These are phyloP conservation scores for Chydorus sphaericus DNA, from an alignment of 2,888 invertebrate species.

Conservation along the genomic window DNA sequence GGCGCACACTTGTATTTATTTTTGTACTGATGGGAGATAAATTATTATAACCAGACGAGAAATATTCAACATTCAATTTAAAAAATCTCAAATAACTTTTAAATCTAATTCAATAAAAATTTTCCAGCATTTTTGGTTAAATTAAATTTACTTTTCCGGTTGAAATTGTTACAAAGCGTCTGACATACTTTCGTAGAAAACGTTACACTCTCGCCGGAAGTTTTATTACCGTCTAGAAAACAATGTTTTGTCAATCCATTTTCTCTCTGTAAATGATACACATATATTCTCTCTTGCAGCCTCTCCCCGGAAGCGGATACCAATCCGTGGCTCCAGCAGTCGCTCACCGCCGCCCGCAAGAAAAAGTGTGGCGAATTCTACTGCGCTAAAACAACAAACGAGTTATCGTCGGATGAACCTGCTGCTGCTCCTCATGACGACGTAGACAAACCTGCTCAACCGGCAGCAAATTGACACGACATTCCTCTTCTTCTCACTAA, in stretches of 20 bases:
- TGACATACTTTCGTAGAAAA: too few relatives aligned
- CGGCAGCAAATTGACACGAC: neutral
- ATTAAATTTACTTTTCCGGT: too few relatives aligned
- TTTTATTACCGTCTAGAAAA: too few relatives aligned
- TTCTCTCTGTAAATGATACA: neutral
- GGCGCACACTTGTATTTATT: too few relatives aligned
- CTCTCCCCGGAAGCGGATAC: slow-evolving; percentile 18
- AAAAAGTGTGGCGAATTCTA: slow-evolving; percentile 19
- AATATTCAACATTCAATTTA: too few relatives aligned
- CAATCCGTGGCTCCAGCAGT: slow-evolving; percentile 21
- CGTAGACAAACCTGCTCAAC: neutral
- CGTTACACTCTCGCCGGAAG: too few relatives aligned
- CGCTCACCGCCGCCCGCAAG: slow-evolving; percentile 19
- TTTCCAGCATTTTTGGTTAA: too few relatives aligned
- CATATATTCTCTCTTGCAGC: slow-evolving; percentile 16
- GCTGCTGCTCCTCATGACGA: neutral
- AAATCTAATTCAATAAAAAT: too few relatives aligned
- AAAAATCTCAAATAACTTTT: too few relatives aligned
- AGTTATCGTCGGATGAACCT: slow-evolving; percentile 2
- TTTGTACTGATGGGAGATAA: too few relatives aligned
- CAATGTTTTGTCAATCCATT: neutral
- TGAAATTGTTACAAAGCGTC: too few relatives aligned
- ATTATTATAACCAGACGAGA: too few relatives aligned
- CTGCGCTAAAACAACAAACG: slow-evolving; percentile 14
- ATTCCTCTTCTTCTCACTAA: neutral